These are phyloP conservation scores for Apogon hyalosoma DNA, from an alignment of 2,797 vertebrate genomes.

Conservation along the genomic window DNA sequence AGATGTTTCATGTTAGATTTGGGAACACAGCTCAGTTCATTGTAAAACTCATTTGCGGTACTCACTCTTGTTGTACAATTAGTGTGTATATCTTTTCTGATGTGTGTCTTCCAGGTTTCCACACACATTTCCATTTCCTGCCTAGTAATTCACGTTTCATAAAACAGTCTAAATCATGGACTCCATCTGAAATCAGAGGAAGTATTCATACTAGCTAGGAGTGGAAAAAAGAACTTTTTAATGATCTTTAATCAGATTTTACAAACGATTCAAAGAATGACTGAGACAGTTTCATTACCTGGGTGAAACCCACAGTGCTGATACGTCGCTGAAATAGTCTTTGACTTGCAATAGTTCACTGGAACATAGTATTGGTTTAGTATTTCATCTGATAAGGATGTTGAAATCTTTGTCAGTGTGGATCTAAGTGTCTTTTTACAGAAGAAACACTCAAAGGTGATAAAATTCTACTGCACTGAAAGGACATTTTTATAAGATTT, in stretches of 20 bases:
- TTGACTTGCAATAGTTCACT: conserved; percentile 28
- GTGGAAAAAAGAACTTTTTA: not conserved
- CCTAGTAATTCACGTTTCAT: accelerated
- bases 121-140: conserved; percentile 33
- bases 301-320: conserved; percentile 56
- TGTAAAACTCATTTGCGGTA: not conserved
- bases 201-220: accelerated
- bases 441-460: not conserved
- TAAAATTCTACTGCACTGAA: too few relatives aligned
- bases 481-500: too few relatives aligned
- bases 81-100: conserved; percentile 52
- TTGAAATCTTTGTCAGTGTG: not conserved
- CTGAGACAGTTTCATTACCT: conserved; percentile 64
- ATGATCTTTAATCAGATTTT: not conserved
- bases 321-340: not conserved
- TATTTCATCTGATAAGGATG: conserved; percentile 10
- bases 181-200: conserved; percentile 64
- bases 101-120: conserved; percentile 55
- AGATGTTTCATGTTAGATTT: not conserved
- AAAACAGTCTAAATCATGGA: conserved; percentile 73
- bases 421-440: not conserved
- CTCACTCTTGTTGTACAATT: conserved; percentile 34
- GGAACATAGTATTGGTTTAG: conserved; percentile 32
- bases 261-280: not conserved
- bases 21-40: not conserved